Evolutionary conservation across 2,888 invertebrate species (phyloP).

Genomic region (Halictus quadricinctus): DNA sequence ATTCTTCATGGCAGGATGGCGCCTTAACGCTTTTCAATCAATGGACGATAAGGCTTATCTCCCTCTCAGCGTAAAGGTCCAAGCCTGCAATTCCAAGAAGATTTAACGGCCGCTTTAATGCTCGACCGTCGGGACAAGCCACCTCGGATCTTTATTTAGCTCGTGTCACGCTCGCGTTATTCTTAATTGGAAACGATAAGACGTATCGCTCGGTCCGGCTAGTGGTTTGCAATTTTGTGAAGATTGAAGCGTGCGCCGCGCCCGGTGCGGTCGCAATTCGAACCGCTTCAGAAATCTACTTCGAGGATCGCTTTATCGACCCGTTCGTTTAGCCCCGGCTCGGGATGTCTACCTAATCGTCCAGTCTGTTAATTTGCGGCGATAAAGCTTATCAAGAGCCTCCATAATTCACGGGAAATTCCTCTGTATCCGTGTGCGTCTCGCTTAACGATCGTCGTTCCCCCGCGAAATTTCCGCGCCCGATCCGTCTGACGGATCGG

Average conservation of each 20-base stretch:
- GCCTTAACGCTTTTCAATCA: conserved; percentile 52
- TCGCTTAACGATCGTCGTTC: neutral
- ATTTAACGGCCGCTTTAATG: conserved; percentile 36
- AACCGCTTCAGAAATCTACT: conserved; percentile 27
- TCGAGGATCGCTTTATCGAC: conserved; percentile 29
- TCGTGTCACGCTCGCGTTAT: conserved; percentile 16
- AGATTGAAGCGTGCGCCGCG: neutral
- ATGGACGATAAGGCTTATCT: conserved; percentile 52
- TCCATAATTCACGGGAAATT: conserved; percentile 22
- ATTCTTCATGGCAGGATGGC: conserved; percentile 30
- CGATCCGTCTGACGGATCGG: neutral
- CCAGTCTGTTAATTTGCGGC: conserved; percentile 37
- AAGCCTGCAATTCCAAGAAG: conserved; percentile 41
- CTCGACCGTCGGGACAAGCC: conserved; percentile 18
- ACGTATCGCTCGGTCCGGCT: conserved; percentile 16
- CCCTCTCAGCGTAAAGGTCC: neutral
- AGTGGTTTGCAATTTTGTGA: conserved; percentile 18
- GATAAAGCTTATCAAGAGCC: conserved; percentile 35
- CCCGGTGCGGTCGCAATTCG: neutral
- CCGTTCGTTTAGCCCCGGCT: conserved; percentile 1
- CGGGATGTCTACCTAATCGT: conserved; percentile 38
- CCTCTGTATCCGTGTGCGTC: neutral
- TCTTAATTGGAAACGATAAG: conserved; percentile 49
- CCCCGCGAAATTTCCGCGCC: neutral
- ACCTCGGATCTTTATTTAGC: conserved; percentile 26